These are phyloP conservation scores for Diphyllodes magnificus DNA, from an alignment of 2,113 vertebrate genomes.

Conservation along the genomic window DNA sequence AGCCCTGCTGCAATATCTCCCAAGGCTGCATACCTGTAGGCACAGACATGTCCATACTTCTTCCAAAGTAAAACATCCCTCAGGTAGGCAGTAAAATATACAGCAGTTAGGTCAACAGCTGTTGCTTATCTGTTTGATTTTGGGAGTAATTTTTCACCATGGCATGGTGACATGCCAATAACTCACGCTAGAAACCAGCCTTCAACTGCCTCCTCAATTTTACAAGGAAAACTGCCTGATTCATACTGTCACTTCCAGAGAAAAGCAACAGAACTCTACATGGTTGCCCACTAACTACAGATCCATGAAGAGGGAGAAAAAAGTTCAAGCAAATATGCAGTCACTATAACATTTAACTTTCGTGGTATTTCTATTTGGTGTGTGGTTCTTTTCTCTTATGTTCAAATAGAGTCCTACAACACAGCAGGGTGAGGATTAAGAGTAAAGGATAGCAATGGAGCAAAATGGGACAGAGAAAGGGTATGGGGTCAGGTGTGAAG, in stretches of 20 bases:
- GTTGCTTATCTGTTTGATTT: neutral
- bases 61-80: neutral
- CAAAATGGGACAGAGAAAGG: neutral
- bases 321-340: neutral
- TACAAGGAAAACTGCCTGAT: neutral
- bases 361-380: neutral
- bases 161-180: neutral
- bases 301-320: neutral
- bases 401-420: neutral
- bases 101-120: neutral
- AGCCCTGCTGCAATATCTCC: neutral
- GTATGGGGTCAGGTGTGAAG: neutral
- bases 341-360: neutral
- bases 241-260: neutral
- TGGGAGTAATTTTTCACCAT: neutral
- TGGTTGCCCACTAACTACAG: neutral
- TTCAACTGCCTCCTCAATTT: neutral
- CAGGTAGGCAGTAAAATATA: neutral
- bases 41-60: neutral
- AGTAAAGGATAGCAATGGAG: neutral
- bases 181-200: neutral
- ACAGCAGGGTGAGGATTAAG: neutral
- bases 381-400: neutral
- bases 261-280: neutral
- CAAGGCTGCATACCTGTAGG: neutral